Percentiles rank a stretch among this genome's conserved stretches.
These are phyloP conservation scores for Plotosus lineatus DNA, from an alignment of 2,113 vertebrate species.

Conservation along the genomic window DNA sequence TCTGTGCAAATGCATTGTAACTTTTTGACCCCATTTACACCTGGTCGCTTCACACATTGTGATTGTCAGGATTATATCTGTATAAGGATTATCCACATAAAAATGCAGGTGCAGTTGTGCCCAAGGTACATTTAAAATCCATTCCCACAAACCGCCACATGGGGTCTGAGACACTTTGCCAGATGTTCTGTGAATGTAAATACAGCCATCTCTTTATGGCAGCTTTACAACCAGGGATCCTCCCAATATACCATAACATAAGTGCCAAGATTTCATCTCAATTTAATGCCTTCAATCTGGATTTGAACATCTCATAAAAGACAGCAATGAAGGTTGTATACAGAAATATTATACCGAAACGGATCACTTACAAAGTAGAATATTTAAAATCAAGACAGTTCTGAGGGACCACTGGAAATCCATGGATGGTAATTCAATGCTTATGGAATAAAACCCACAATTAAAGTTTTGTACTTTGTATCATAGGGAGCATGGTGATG, in stretches of 20 bases:
- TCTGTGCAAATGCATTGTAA: not conserved
- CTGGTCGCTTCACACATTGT: not conserved
- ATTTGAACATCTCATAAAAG: not conserved
- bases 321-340: not conserved
- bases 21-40: not conserved
- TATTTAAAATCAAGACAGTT: not conserved
- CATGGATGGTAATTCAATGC: not conserved
- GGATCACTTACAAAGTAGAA: not conserved
- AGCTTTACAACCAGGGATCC: not conserved
- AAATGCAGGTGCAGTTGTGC: not conserved
- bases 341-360: not conserved
- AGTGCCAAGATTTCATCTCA: not conserved
- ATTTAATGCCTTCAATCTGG: not conserved
- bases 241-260: not conserved
- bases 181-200: constrained; percentile 13
- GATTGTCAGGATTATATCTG: constrained; percentile 8
- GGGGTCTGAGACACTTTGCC: not conserved
- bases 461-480: not conserved
- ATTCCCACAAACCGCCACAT: not conserved
- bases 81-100: not conserved
- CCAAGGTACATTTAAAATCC: constrained; percentile 7
- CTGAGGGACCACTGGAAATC: not conserved
- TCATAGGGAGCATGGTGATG: no score
- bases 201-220: not conserved
- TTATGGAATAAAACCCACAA: not conserved